Conservation (phyloP, 2,113 vertebrate genomes). For the Colaptes auratus region DNA sequence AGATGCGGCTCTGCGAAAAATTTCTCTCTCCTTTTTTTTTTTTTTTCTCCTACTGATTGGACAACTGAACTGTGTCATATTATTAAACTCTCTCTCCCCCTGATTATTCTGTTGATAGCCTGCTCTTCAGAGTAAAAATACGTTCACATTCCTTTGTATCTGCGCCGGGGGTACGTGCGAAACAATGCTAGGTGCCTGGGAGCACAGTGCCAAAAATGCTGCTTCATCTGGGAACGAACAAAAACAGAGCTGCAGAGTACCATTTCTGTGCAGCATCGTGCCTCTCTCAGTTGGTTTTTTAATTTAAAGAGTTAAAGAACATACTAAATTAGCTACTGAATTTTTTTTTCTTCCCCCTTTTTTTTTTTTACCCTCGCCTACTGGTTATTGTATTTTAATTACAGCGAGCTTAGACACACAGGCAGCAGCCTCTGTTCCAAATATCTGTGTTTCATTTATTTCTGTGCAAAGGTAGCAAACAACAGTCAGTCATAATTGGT, state of each 20-base stretch:
- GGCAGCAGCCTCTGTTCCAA: constrained; percentile 81
- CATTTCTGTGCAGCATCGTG: background rate
- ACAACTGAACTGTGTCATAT: background rate
- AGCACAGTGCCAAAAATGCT: background rate
- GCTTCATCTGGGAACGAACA: background rate
- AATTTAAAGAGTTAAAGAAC: constrained; percentile 71
- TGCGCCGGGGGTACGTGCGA: accelerated
- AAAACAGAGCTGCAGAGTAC: background rate
- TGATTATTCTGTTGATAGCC: constrained; percentile 10
- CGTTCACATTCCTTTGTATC: background rate
- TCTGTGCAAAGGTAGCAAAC: constrained; percentile 84
- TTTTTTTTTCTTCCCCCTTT: background rate
- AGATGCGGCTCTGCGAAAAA: background rate
- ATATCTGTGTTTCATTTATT: constrained; percentile 85
- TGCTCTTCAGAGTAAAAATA: constrained; percentile 7
- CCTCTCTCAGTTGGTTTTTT: background rate
- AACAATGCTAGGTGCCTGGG: background rate
- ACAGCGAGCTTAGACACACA: constrained; percentile 76
- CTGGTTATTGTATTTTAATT: constrained; percentile 83
- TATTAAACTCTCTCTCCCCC: background rate
- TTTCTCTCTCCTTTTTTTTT: background rate
- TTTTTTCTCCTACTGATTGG: background rate
- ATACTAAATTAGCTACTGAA: constrained; percentile 67
- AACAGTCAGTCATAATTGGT: constrained; percentile 88
- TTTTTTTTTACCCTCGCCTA: constrained; percentile 27